Conservation (phyloP, 1,140 invertebrate species). For the Condylostylus longicornis region DNA sequence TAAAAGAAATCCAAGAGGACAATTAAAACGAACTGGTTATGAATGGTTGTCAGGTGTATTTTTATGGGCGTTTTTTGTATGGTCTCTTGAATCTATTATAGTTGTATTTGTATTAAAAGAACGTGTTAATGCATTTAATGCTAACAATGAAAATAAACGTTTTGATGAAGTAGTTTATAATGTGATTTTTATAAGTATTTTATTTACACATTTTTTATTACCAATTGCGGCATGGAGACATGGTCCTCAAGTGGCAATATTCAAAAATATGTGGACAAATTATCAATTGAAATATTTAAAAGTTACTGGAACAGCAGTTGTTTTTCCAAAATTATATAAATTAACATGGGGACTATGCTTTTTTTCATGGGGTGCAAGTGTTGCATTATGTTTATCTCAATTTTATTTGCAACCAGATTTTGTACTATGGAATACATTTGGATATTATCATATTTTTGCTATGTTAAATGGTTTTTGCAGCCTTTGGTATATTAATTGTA, state of each 20-base stretch:
- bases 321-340: conserved; percentile 43
- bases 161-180: conserved; percentile 56
- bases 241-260: conserved; percentile 47
- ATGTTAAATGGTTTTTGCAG: conserved; percentile 52
- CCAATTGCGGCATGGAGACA: conserved; percentile 52
- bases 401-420: conserved; percentile 51
- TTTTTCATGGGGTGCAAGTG: conserved; percentile 43
- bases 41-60: conserved; percentile 42
- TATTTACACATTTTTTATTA: conserved; percentile 50
- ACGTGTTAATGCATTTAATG: conserved; percentile 37
- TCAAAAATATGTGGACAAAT: conserved; percentile 58
- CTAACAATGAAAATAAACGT: conserved; percentile 41
- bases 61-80: conserved; percentile 41
- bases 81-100: conserved; percentile 37
- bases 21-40: conserved; percentile 37
- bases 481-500: conserved; percentile 50
- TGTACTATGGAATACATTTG: conserved; percentile 48
- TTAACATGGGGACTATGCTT: conserved; percentile 44
- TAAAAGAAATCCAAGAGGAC: conserved; percentile 38
- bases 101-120: conserved; percentile 38
- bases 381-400: conserved; percentile 45
- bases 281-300: conserved; percentile 50
- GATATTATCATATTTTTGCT: conserved; percentile 51
- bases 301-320: conserved; percentile 44
- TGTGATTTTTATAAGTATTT: conserved; percentile 49